Evolutionary conservation across 2,113 vertebrate genomes (phyloP).

Genomic region (Salminus brasiliensis): DNA sequence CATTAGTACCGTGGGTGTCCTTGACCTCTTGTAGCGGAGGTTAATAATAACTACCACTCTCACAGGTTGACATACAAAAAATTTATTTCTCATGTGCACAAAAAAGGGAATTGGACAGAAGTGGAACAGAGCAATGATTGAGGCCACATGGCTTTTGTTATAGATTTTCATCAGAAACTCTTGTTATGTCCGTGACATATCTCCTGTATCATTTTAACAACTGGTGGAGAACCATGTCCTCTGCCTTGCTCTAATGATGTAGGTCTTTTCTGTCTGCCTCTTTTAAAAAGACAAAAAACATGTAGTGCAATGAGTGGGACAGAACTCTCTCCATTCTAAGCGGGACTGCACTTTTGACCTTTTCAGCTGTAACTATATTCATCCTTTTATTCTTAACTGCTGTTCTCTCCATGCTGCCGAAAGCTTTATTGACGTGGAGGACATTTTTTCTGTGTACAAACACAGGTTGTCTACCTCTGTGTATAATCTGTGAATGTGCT

Average conservation of each 20-base stretch:
- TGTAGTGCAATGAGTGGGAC: constrained; percentile 26
- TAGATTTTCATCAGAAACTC: constrained; percentile 75
- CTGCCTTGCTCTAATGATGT: constrained; percentile 21
- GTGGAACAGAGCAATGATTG: constrained; percentile 80
- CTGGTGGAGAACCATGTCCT: constrained; percentile 46
- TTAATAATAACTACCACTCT: constrained; percentile 72
- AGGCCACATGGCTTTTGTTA: constrained; percentile 81
- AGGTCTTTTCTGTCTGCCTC: constrained; percentile 29
- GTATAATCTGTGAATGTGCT: constrained; percentile 25
- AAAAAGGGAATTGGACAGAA: constrained; percentile 80
- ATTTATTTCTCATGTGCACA: constrained; percentile 89
- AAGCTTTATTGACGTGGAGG: background rate
- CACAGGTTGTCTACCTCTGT: too few species aligned
- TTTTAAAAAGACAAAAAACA: constrained; percentile 28
- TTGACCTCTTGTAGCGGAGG: constrained; percentile 64
- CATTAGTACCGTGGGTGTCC: too few species aligned
- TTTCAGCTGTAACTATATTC: constrained; percentile 1
- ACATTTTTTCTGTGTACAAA: constrained; percentile 30
- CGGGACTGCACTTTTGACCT: constrained; percentile 25
- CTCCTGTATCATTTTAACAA: constrained; percentile 76
- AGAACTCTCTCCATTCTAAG: constrained; percentile 25
- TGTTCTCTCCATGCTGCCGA: background rate
- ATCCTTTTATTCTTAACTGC: constrained; percentile 1
- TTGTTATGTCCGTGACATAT: constrained; percentile 72
- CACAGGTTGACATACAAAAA: constrained; percentile 83